phyloP scores from a whole-genome alignment of 2,888 invertebrate species.

The Ceraclea dissimilis region DNA sequence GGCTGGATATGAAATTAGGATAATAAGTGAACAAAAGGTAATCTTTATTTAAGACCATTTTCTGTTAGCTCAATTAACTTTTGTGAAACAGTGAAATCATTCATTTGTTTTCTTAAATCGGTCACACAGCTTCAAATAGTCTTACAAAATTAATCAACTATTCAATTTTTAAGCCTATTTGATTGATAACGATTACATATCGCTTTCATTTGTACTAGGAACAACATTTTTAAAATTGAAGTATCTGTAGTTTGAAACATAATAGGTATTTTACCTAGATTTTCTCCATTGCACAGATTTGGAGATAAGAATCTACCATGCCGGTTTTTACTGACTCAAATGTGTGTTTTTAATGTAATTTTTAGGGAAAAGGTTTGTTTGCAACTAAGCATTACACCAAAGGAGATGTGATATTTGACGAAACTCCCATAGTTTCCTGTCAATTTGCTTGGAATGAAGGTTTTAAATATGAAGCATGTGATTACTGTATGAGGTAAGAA shows the following conservation, averaged over 20 bases:
- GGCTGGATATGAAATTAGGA: slow-evolving; percentile 41
- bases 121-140: too few species aligned
- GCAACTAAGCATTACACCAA: slow-evolving; percentile 59
- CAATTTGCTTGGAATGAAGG: slow-evolving; percentile 92
- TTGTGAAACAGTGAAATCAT: not conserved
- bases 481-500: slow-evolving; percentile 73
- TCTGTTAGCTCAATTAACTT: slow-evolving; percentile 5
- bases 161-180: too few species aligned
- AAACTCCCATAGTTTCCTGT: slow-evolving; percentile 79
- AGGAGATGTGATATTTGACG: slow-evolving; percentile 78
- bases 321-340: too few species aligned
- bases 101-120: too few species aligned
- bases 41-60: slow-evolving; percentile 4
- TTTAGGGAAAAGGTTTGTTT: slow-evolving; percentile 77
- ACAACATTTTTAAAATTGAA: too few species aligned
- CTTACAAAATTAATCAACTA: too few species aligned
- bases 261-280: too few species aligned
- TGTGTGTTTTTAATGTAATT: slow-evolving; percentile 7
- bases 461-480: slow-evolving; percentile 82
- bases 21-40: slow-evolving; percentile 41
- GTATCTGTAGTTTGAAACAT: too few species aligned
- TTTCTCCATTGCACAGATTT: too few species aligned
- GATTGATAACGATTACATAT: too few species aligned
- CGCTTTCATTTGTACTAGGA: too few species aligned
- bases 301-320: too few species aligned